phyloP scores from a whole-genome alignment of 2,888 invertebrate species.

The Bembecia ichneumoniformis region DNA sequence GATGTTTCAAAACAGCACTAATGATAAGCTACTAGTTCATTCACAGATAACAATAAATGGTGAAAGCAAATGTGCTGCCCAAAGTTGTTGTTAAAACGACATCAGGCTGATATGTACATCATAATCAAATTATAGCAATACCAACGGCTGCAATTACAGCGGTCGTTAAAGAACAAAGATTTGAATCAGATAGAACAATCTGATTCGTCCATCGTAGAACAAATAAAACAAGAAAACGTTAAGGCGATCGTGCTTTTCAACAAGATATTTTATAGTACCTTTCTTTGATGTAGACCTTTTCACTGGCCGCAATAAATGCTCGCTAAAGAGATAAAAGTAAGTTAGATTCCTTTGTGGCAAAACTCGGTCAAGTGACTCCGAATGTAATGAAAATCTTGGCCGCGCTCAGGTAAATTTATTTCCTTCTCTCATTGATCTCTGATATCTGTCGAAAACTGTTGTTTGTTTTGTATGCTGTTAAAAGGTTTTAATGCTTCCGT shows the following conservation, averaged over 20 bases:
- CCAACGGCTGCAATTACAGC: constrained; percentile 13
- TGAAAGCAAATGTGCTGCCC: background rate
- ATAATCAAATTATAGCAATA: constrained; percentile 4
- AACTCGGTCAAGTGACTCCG: constrained; percentile 50
- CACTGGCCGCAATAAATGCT: constrained; percentile 58
- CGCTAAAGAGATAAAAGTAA: constrained; percentile 54
- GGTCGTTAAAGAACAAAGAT: constrained; percentile 14
- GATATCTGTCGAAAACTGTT: background rate
- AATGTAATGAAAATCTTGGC: constrained; percentile 55
- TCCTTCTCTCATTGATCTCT: constrained; percentile 25
- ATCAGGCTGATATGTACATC: background rate
- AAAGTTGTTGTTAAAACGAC: background rate
- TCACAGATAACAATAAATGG: background rate
- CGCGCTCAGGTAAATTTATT: constrained; percentile 34
- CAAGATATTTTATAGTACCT: constrained; percentile 34
- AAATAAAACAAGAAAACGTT: constrained; percentile 20
- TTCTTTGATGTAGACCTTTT: constrained; percentile 51
- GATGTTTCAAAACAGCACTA: constrained; percentile 5
- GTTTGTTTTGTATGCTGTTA: no score
- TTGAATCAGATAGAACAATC: constrained; percentile 18
- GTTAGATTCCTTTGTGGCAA: constrained; percentile 44
- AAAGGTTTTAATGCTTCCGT: no score
- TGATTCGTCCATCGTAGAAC: constrained; percentile 13
- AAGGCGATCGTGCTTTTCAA: constrained; percentile 23
- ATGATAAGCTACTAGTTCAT: background rate